phyloP scores from a whole-genome alignment of 2,113 vertebrate genomes.

The Poeciliopsis retropinna region DNA sequence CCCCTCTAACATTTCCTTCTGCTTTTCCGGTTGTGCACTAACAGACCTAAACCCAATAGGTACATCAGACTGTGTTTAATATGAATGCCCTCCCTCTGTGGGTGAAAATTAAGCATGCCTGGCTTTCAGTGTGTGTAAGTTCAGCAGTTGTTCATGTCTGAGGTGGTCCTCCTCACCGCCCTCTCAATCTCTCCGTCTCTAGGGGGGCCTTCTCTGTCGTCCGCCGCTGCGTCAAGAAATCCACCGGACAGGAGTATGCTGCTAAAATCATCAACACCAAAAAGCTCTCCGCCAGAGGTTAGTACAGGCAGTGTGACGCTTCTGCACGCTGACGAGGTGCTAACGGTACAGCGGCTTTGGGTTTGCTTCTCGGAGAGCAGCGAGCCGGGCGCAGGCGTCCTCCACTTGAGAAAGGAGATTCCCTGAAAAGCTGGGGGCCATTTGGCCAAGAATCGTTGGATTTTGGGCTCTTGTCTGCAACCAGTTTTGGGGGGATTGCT shows the following conservation, averaged over 20 bases:
- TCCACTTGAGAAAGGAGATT: constrained; percentile 31
- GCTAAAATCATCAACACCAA: constrained; percentile 99
- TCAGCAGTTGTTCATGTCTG: constrained; percentile 7
- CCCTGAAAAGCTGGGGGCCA: constrained; percentile 55
- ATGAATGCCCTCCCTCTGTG: constrained; percentile 34
- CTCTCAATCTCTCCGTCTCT: constrained; percentile 41
- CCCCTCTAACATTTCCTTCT: constrained; percentile 35
- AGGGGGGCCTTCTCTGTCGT: constrained; percentile 99
- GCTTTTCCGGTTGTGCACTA: constrained; percentile 19
- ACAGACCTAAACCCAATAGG: constrained; percentile 25
- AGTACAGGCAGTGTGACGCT: constrained; percentile 56
- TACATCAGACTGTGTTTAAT: constrained; percentile 37
- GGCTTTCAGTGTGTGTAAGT: background rate
- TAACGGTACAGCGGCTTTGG: background rate
- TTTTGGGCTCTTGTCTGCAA: constrained; percentile 30
- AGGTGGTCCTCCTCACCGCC: constrained; percentile 9
- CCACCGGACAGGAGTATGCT: constrained; percentile 95
- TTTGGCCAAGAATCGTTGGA: constrained; percentile 31
- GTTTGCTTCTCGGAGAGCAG: constrained; percentile 50
- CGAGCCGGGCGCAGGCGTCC: background rate
- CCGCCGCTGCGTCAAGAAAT: constrained; percentile 96
- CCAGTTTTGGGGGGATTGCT: constrained; percentile 45
- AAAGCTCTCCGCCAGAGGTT: constrained; percentile 97
- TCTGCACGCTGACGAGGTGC: constrained; percentile 22
- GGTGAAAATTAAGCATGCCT: constrained; percentile 19